These are phyloP conservation scores for Nyleta sp. DNA, from an alignment of 2,888 invertebrate genomes.

Conservation along the genomic window DNA sequence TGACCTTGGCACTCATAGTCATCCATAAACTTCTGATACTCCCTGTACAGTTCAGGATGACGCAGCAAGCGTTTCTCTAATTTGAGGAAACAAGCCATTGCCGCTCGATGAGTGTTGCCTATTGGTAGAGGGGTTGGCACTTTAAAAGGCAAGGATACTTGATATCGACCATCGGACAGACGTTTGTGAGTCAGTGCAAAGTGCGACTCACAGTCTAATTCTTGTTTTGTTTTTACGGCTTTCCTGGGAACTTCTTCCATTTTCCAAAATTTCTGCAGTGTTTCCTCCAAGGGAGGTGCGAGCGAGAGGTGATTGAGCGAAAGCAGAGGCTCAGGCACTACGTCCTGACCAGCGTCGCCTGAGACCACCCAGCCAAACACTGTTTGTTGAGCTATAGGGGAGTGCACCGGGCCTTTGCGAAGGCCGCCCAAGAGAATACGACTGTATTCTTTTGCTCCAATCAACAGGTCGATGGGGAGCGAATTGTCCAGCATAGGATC, in stretches of 20 bases:
- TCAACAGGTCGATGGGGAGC: constrained; percentile 19
- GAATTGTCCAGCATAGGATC: too few relatives aligned
- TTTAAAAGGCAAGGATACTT: constrained; percentile 16
- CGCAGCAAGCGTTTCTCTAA: background rate
- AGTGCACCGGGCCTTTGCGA: too few relatives aligned
- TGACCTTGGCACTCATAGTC: background rate
- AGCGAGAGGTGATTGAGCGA: background rate
- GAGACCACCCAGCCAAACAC: constrained; percentile 25
- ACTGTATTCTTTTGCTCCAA: constrained; percentile 15
- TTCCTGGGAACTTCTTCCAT: constrained; percentile 1
- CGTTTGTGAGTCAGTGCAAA: background rate
- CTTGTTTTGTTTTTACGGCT: background rate
- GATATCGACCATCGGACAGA: too few relatives aligned
- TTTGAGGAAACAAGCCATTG: background rate
- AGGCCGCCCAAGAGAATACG: constrained; percentile 2
- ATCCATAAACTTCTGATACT: background rate
- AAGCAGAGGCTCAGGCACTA: too few relatives aligned
- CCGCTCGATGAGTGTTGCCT: constrained; percentile 1
- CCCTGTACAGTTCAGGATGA: background rate
- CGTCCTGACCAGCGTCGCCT: too few relatives aligned
- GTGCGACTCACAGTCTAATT: background rate
- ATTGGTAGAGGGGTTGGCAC: background rate
- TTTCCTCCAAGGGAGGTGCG: background rate
- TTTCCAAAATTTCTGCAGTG: background rate
- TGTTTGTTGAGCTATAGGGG: constrained; percentile 27